Base-by-base conservation (phyloP, 2,888 invertebrate species). In the Drosophila demipolita region DNA sequence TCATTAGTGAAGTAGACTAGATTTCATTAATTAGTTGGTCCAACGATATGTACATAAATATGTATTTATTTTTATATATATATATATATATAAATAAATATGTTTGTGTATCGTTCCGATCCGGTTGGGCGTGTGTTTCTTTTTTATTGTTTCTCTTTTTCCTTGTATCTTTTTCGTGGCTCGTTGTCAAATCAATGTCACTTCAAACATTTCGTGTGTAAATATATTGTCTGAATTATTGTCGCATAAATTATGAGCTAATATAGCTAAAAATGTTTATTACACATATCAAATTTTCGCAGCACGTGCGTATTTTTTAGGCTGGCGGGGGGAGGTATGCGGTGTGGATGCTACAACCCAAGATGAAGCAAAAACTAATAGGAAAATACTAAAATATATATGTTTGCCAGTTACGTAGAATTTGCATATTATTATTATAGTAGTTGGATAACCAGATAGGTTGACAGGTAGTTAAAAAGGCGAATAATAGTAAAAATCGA, bases 141-240 rank as follows among this genome's bases (percentile, higher is more conserved):
- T 23, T 74, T 33, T 58, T 49, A 49, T 17, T 69, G 23, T 54
- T 42, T 57, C 58, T 68, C 35, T 45, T 58, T n/a, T 65, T 52
- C 17, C 49, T 50, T 50, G 38, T 48, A 45, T 50, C 40, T 49
- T 54, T 55, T 70, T 66, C 66, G 73, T 71, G 66, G 73, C 73
- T 58, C 58, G 70, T 86, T 84, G 82, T 86, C 82, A 87, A 83
- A 86, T 89, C 89, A 89, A 84, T 84, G 84, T 82, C 84, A 86
- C 78, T 89, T 66, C 82, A 84, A 84, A 78, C 83, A 88, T 84
- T 80, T 88, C 70, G 83, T 86, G 86, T 85, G 83, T 81, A 84
- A 83, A 88, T 84, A 58, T 68, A 49, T 64, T 72, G 69, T 73
- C 66, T 72, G 69, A 78, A 70, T 40, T 64, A 70, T n/a, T n/a